These are phyloP conservation scores for Lepeophtheirus nordmannii DNA, from an alignment of 2,888 invertebrate genomes.

Conservation along the genomic window DNA sequence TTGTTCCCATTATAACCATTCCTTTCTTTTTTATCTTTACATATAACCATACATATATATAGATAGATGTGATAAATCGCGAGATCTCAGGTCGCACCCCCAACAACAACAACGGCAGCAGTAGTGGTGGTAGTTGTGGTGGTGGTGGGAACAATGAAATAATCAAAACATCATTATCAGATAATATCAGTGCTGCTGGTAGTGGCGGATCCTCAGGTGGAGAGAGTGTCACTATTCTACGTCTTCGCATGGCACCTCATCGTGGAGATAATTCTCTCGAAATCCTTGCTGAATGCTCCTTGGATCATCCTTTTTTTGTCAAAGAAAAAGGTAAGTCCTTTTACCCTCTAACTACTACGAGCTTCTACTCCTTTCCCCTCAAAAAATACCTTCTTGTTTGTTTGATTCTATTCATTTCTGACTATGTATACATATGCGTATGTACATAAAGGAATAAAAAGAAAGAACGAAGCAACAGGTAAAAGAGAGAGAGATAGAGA, in stretches of 20 bases:
- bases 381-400: too few relatives aligned
- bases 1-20: neutral
- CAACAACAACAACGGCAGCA: slow-evolving; percentile 9
- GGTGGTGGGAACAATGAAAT: too few relatives aligned
- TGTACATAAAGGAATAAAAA: too few relatives aligned
- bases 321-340: slow-evolving; percentile 32
- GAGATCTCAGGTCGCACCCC: neutral
- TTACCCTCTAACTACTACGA: too few relatives aligned
- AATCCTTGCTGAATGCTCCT: slow-evolving; percentile 31
- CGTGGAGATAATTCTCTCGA: slow-evolving; percentile 26
- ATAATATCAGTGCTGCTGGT: neutral
- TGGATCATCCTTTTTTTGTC: slow-evolving; percentile 35
- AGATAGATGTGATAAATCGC: slow-evolving; percentile 20
- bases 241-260: slow-evolving; percentile 13
- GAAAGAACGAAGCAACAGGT: too few relatives aligned
- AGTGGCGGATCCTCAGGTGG: neutral
- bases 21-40: neutral
- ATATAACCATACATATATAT: neutral
- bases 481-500: too few relatives aligned
- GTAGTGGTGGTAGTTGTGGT: neutral
- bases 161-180: neutral
- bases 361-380: too few relatives aligned
- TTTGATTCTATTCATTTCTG: too few relatives aligned
- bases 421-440: too few relatives aligned
- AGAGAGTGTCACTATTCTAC: slow-evolving; percentile 4